Evolutionary conservation across 2,113 vertebrate genomes (phyloP).

Genomic region (Glaucomys volans): DNA sequence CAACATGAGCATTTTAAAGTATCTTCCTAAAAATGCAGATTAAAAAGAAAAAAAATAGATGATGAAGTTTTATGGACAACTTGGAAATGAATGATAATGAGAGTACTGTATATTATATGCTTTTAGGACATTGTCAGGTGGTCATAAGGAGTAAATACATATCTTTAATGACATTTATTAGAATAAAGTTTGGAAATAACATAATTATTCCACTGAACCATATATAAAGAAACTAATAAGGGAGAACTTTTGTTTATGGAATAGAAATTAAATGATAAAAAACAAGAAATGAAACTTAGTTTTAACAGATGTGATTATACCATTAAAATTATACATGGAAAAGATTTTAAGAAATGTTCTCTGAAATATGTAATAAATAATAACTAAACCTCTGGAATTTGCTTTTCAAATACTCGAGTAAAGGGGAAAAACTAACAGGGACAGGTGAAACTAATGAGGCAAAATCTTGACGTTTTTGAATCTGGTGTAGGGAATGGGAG

Average conservation of each 20-base stretch:
- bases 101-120: not conserved
- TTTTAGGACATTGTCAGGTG: not conserved
- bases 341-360: not conserved
- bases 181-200: conserved; percentile 40
- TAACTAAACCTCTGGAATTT: not conserved
- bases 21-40: not conserved
- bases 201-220: not conserved
- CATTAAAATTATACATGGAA: not conserved
- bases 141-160: not conserved
- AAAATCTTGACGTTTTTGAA: not conserved
- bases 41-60: not conserved
- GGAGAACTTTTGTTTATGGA: not conserved
- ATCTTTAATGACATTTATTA: not conserved
- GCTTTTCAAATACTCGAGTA: not conserved
- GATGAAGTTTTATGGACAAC: not conserved
- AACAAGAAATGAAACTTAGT: not conserved
- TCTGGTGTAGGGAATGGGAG: not conserved
- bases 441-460: not conserved
- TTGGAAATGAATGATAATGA: not conserved
- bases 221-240: not conserved
- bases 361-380: not conserved
- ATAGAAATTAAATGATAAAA: not conserved
- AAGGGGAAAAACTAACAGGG: not conserved
- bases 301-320: not conserved
- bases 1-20: not conserved